Base-by-base conservation (phyloP, 1,140 invertebrate genomes). In the Drosophila mojavensis region DNA sequence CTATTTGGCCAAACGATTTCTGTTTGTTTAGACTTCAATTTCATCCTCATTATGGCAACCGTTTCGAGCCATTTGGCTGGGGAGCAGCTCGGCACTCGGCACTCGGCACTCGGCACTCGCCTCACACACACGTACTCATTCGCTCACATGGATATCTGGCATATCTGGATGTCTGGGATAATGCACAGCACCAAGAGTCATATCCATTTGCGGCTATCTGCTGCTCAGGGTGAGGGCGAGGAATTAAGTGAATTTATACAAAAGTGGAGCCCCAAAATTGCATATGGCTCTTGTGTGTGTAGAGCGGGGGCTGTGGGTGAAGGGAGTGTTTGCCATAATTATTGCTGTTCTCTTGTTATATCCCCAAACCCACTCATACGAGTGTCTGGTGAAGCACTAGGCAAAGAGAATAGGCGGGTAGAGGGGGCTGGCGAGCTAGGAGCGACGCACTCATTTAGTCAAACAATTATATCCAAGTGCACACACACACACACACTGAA, bases 391-490 rank as follows among this genome's bases (percentile, higher is more conserved):
- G 56, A 78, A 73, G 63, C 74, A 68, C 56, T 79, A 17, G 17
- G 17, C 17, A 55, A 56, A 41, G 30, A 4, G 10, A 13, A 7
- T 41, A 51, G 65, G 54, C 11, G 48, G 63, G 17, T 17, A 1
- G 17, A 17, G 17, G 17, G 17, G 17, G 17, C 17, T 17, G 68
- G 41, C 10, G n/a, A n/a, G 26, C 20, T 63, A 39, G 26, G 51
- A 60, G 51, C 20, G 54, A 55, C 51, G 58, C 82, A 81, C 82
- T 86, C 82, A 86, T 86, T 86, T 86, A 86, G 79, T 79, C 83
- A 79, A 82, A 88, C 82, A 86, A 86, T 85, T 86, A 88, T 74
- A 79, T 77, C 68, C 79, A 80, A 89, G 74, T 88, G 69, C 83
- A 75, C 79, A 86, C 79, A 86, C 69, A 82, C 77, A 79, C 59